Conservation (phyloP, 2,888 invertebrate species). For the Nycteola revayana region DNA sequence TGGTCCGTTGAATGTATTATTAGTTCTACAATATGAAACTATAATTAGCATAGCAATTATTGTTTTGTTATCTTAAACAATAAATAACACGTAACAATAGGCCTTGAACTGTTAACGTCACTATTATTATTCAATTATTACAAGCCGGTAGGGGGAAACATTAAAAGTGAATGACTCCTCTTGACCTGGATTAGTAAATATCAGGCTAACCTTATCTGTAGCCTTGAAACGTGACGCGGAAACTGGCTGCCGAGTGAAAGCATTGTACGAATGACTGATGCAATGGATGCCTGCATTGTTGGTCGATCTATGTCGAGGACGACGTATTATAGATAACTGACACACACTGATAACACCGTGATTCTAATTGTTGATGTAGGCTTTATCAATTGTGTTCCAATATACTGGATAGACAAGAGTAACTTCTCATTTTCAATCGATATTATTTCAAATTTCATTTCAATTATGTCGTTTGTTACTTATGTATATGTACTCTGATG, state of each 20-base stretch:
- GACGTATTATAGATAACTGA: no score
- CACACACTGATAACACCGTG: no score
- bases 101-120: conserved; percentile 58
- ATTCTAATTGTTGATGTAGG: no score
- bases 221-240: conserved; percentile 79
- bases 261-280: conserved; percentile 69
- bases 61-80: conserved; percentile 46
- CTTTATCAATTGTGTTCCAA: no score
- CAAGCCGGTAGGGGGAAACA: conserved; percentile 55
- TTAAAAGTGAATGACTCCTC: conserved; percentile 72
- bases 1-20: no score
- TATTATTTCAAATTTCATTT: no score
- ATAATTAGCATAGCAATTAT: conserved; percentile 25
- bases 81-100: conserved; percentile 46
- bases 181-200: conserved; percentile 72
- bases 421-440: no score
- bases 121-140: conserved; percentile 60
- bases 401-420: no score
- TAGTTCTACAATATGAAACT: conserved; percentile 25
- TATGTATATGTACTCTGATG: no score
- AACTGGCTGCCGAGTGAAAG: conserved; percentile 71
- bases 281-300: conserved; percentile 49
- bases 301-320: conserved; percentile 61
- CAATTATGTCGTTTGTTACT: no score
- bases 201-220: conserved; percentile 63